Conservation (phyloP, 2,888 invertebrate species). For the Lacanobia wlatinum region DNA sequence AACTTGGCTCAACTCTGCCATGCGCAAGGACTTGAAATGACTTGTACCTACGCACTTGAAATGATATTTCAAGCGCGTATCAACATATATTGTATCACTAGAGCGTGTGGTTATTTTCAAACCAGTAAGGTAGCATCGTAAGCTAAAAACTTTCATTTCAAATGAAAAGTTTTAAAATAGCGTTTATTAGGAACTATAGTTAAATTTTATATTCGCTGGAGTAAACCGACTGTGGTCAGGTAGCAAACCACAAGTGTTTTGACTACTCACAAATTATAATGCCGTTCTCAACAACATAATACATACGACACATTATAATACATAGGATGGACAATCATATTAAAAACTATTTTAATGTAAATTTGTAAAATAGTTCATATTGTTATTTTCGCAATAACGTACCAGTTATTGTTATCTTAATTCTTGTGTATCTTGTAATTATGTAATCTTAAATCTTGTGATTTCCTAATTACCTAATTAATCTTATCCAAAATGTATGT, state of each 20-base stretch:
- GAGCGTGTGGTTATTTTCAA: neutral
- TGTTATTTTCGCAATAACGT: constrained; percentile 14
- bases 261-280: no score
- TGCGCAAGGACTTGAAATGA: neutral
- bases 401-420: constrained; percentile 25
- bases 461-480: constrained; percentile 24
- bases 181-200: no score
- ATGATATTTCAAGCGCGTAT: neutral
- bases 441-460: constrained; percentile 32
- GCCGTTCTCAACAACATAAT: no score
- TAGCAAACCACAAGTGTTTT: no score
- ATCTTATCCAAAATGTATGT: constrained; percentile 5
- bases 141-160: no score
- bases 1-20: constrained; percentile 14
- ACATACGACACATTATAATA: no score
- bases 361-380: neutral
- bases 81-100: no score
- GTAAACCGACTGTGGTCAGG: neutral
- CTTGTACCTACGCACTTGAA: no score
- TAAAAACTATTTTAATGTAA: neutral
- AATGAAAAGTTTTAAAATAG: no score
- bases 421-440: no score
- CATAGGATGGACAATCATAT: no score
- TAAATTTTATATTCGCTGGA: neutral
- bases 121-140: neutral